Evolutionary conservation across 2,888 invertebrate genomes (phyloP).

Genomic region (Rhagonycha lutea): DNA sequence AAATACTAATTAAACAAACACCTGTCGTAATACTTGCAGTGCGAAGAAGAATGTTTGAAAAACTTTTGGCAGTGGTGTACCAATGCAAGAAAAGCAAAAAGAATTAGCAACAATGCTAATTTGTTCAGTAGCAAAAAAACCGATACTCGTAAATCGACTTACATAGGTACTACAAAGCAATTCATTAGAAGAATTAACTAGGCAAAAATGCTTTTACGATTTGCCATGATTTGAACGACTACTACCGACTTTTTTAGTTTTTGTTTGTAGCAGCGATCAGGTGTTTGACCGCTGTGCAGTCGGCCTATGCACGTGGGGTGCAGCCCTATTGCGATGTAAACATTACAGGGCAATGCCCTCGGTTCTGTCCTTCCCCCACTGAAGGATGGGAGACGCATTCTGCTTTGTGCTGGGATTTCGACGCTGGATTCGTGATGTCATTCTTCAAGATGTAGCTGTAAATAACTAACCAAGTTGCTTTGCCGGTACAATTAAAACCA

Average conservation of each 20-base stretch:
- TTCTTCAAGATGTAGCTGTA: constrained; percentile 10
- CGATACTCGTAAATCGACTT: background rate
- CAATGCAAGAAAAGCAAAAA: background rate
- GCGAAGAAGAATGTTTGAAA: background rate
- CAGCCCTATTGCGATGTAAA: constrained; percentile 52
- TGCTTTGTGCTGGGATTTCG: constrained; percentile 19
- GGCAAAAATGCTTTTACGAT: background rate
- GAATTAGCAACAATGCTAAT: background rate
- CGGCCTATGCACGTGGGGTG: constrained; percentile 35
- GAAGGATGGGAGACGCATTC: constrained; percentile 14
- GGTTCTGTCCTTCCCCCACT: constrained; percentile 14
- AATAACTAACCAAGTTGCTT: background rate
- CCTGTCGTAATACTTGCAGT: background rate
- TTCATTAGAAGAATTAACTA: background rate
- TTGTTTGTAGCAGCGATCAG: constrained; percentile 26
- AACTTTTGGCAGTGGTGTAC: background rate
- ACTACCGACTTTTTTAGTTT: constrained; percentile 12
- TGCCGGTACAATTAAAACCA: background rate
- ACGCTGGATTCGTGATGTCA: constrained; percentile 24
- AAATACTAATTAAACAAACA: background rate
- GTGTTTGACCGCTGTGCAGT: constrained; percentile 24
- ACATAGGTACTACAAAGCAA: background rate
- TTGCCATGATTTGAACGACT: constrained; percentile 6
- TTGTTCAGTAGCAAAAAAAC: background rate
- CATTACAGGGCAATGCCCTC: constrained; percentile 50